Base-by-base conservation (phyloP, 2,888 invertebrate species). In the Napeogenes inachia region DNA sequence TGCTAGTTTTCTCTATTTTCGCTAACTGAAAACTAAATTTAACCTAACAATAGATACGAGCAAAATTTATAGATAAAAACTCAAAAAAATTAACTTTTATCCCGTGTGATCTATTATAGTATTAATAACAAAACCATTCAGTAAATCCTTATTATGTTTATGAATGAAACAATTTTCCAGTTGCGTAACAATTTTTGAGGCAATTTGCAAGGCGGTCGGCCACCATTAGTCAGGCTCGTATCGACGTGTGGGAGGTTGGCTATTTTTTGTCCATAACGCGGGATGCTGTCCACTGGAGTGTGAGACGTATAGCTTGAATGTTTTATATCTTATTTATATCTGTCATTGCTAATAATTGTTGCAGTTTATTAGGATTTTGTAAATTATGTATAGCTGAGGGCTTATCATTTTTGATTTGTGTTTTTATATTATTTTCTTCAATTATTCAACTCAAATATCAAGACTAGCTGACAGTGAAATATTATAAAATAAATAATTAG, bases 151-250 rank as follows among this genome's bases (percentile, higher is more conserved):
- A 21, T 21, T 21, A 21, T 21, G 21, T 21, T 21, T 86, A 84
- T 86, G 83, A 87, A 88, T 85, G 87, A 85, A 84, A 89, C 87
- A 87, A 89, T 90, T 89, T 89, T 87, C 89, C 86, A 88, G 82
- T 82, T 78, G 86, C 85, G 80, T 75, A 76, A 72, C 85, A 75
- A 82, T 83, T 85, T 84, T 75, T 81, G 76, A 81, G 80, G 82
- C 89, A 83, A 89, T 90, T 89, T 89, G 84, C 81, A 86, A 87
- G 82, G 76, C 79, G 80, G 73, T 76, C 75, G 73, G 65, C 72
- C 32, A 83, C 83, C 83, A 90, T 90, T 90, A 88, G 84, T 90
- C 89, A 89, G 85, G 73, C 72, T 70, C 81, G 82, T 84, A 85
- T 85, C 84, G 82, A 82, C 81, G 21, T 21, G 21, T 74, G 73